Conservation (phyloP, 2,113 vertebrate genomes). For the Struthidea cinerea region DNA sequence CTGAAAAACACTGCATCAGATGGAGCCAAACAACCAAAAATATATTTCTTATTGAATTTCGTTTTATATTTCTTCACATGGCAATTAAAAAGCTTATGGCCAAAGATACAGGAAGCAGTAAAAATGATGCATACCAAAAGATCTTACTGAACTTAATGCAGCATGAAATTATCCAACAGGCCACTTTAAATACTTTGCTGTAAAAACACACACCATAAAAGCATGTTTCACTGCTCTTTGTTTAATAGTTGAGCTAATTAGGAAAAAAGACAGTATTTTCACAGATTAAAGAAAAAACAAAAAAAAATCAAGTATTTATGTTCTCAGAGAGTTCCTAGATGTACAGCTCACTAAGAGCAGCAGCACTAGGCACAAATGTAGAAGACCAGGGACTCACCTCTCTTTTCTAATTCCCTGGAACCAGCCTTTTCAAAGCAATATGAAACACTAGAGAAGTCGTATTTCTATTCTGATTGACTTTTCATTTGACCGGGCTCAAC, state of each 20-base stretch:
- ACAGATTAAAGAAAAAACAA: not conserved
- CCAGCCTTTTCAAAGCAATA: not conserved
- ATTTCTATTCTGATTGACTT: constrained; percentile 11
- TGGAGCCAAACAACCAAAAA: not conserved
- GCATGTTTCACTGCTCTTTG: constrained; percentile 16
- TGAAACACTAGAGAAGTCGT: not conserved
- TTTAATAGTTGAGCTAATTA: constrained; percentile 38
- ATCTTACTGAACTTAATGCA: constrained; percentile 57
- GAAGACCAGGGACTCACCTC: not conserved
- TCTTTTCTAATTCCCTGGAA: not conserved
- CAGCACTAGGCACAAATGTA: not conserved
- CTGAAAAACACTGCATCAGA: not conserved
- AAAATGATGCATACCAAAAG: constrained; percentile 57
- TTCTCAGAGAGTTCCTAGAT: not conserved
- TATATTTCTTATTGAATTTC: not conserved
- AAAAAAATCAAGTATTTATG: not conserved
- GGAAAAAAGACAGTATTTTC: not conserved
- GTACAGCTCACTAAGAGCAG: not conserved
- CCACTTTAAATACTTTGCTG: constrained; percentile 45
- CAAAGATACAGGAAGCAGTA: constrained; percentile 59
- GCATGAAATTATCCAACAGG: constrained; percentile 64
- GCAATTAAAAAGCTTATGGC: constrained; percentile 64
- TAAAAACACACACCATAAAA: constrained; percentile 58
- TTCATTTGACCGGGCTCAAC: not conserved
- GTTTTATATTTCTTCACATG: not conserved